Evolutionary conservation across 2,113 vertebrate species (phyloP), one percentile per base, ranked within the genome.

Genomic region (Corythornis madagascariensis): DNA sequence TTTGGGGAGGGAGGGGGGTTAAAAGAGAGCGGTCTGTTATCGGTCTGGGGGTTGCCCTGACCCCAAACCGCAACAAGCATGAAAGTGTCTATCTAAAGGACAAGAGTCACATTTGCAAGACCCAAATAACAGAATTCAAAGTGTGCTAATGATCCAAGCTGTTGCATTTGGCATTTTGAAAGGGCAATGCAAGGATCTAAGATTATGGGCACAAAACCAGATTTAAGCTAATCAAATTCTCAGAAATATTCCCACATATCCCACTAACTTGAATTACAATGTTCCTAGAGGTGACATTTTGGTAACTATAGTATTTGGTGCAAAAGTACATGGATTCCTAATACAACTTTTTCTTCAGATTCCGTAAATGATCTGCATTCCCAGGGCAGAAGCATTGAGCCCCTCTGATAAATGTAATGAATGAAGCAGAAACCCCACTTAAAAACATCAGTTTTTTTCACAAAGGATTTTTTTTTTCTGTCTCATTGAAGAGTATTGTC

Each of bases 111-210:
- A 93, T 94, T 87, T 85, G 71, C 55, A 87, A 0, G 18, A 94
- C 84, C 86, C 71, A 93, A 79, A 85, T 82, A 94, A 73, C 66
- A 79, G 86, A 79, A 93, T 66, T 93, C 83, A 93, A 94, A 93
- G 89, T 59, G 84, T 89, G 71, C 55, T 95, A 95, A 96, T 79
- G 91, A 95, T 89, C 83, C 83, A 87, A 94, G 91, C 84, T 95
- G 89, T 60, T 76, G 59, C 63, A 56, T 90, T 73, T 96, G 90
- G 84, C 94, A 94, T 94, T 96, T 96, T 87, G 81, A 96, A 96
- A 95, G 95, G 89, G 92, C 92, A 96, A 12, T 52, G 74, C 50
- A 85, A 78, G 81, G 70, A 94, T 94, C 70, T 90, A 66, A 94
- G 88, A 92, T 92, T 95, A 93, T 31, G 59, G 74, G 71, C 56